Conservation (phyloP, 2,797 vertebrate species). For the Buphagus erythrorhynchus region DNA sequence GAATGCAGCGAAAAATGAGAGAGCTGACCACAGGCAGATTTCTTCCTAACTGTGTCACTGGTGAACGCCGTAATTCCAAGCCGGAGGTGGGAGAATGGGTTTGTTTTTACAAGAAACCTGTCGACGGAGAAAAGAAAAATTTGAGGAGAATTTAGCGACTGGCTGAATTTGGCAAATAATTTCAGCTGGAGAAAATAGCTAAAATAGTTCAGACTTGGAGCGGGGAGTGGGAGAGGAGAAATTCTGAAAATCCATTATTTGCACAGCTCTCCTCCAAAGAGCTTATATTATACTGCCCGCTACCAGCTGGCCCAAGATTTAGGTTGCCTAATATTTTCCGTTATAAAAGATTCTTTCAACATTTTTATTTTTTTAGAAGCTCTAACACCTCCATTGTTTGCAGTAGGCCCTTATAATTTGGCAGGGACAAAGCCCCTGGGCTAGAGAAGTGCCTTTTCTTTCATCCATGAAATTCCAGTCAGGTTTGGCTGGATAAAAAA, state of each 20-base stretch:
- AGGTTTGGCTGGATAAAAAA: slow-evolving; percentile 41
- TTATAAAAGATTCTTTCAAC: slow-evolving; percentile 67
- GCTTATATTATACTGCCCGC: slow-evolving; percentile 40
- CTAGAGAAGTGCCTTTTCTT: slow-evolving; percentile 65
- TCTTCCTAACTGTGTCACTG: slow-evolving; percentile 46
- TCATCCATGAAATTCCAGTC: slow-evolving; percentile 70
- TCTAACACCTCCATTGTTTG: slow-evolving; percentile 66
- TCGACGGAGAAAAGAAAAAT: background rate
- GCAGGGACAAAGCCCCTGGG: slow-evolving; percentile 55
- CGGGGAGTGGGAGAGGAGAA: background rate
- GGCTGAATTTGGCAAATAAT: slow-evolving; percentile 10
- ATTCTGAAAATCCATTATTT: slow-evolving; percentile 53
- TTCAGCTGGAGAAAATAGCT: slow-evolving; percentile 44
- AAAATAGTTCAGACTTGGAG: slow-evolving; percentile 32
- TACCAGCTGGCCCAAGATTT: slow-evolving; percentile 22
- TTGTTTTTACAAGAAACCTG: slow-evolving; percentile 44
- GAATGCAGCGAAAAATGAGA: background rate
- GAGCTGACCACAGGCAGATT: slow-evolving; percentile 37
- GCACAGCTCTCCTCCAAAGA: slow-evolving; percentile 28
- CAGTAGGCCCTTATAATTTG: slow-evolving; percentile 62
- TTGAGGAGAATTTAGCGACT: background rate
- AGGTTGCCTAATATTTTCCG: slow-evolving; percentile 62
- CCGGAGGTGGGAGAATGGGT: background rate
- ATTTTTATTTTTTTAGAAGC: slow-evolving; percentile 66
- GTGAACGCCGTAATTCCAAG: background rate